Evolutionary conservation across 2,888 invertebrate species (phyloP), one percentile per base, ranked within the genome.

Genomic region (Mythimna lalbum): DNA sequence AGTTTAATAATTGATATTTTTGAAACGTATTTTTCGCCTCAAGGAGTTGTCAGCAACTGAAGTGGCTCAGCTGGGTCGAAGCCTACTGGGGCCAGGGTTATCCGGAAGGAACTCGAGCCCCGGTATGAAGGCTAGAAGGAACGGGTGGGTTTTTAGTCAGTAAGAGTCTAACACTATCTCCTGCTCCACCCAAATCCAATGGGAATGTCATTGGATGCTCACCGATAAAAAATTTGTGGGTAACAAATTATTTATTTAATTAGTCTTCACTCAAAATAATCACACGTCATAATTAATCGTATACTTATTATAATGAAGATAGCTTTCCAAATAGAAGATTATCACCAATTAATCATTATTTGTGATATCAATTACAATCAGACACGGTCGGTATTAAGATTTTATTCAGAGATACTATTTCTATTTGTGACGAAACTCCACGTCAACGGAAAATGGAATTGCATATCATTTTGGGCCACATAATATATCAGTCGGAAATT

Each of bases 301-400:
- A 43, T 53, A 36, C 56, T 68, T 50, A 68, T 61, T 61, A 61
- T 50, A 61, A 33, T 47, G 56, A 61, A 61, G 50, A 61, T 75
- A 33, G 10, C 61, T 56, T 69, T 75, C 33, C 47, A 36, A 69
- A 69, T 17, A 61, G 19, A 33, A 73, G 73, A 67, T 60, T 31
- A 73, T 69, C 43, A 75, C 12, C 50, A 75, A 73, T 69, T 61
- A 47, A 73, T 73, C 69, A 75, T 61, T 12, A 31, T 63, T 71
- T 63, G 36, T 14, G 17, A 49, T 50, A 73, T 68, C 43, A 61
- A 56, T 19, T 55, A 27, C 49, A 49, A 67, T 67, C 59, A 39
- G 33, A 61, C 49, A 60, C 39, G 27, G 2, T 19, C 5, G 14
- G 49, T 39, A 60, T 75, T 43, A 12, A 50, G 55, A 75, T 73